These are phyloP conservation scores for Labeo calbasu DNA, from an alignment of 2,797 vertebrate genomes.

Conservation along the genomic window DNA sequence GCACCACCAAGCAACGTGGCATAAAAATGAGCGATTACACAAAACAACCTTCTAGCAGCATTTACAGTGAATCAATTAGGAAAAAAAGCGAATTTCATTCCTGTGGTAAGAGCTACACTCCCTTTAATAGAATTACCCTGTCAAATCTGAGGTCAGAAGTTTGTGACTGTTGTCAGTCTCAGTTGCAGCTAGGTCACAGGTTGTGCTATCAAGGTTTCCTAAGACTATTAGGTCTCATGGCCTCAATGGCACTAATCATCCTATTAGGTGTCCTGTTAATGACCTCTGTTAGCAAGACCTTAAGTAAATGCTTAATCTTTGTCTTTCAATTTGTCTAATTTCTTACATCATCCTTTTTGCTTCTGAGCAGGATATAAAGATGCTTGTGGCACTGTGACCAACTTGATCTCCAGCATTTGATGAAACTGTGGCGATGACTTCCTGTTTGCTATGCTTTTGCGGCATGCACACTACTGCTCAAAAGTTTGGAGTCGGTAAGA, in stretches of 20 bases:
- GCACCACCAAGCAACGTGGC: not conserved
- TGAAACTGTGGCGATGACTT: not conserved
- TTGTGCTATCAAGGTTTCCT: slow-evolving; percentile 7
- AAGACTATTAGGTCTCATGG: slow-evolving; percentile 19
- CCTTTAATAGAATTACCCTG: slow-evolving; percentile 1
- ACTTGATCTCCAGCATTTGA: not conserved
- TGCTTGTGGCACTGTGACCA: not conserved
- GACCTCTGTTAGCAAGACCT: not conserved
- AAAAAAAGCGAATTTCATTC: not conserved
- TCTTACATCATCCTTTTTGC: not conserved
- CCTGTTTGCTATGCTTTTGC: not conserved
- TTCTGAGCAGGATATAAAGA: not conserved
- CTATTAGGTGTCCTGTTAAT: slow-evolving; percentile 25
- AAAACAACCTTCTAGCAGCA: not conserved
- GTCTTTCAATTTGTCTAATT: not conserved
- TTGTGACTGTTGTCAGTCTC: slow-evolving; percentile 21
- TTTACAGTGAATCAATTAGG: not conserved
- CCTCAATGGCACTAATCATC: slow-evolving; percentile 14
- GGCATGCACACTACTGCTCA: not conserved
- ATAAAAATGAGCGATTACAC: not conserved
- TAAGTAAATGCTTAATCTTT: not conserved
- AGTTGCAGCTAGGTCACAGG: not conserved
- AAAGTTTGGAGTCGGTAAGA: not conserved
- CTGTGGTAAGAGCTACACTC: not conserved
- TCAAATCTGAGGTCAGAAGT: slow-evolving; percentile 10